Evolutionary conservation across 2,113 vertebrate genomes (phyloP), one percentile per base, ranked within the genome.

Genomic region (Corythoichthys intestinalis): DNA sequence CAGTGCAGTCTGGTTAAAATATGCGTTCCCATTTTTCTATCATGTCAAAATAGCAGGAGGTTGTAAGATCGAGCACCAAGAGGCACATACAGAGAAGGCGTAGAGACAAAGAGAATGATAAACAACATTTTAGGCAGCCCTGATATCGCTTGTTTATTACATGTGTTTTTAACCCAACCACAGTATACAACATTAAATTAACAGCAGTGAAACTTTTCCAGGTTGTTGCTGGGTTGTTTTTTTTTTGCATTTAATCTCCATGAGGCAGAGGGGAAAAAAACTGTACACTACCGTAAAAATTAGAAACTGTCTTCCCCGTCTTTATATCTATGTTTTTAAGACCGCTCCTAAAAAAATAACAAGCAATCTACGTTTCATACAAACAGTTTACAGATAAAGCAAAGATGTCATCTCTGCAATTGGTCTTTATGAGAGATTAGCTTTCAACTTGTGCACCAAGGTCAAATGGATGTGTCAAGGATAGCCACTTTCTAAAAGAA

Each of bases 41-140:
- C 39, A 44, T 44, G 59, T 61, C 59, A 61, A 39, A 61, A 61
- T n/a, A n/a, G 59, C 59, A n/a, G 59, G 39, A 13, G 39, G 59
- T 62, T 62, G 39, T 46, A 62, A 62, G 59, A 62, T 20, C 39
- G 59, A 61, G 38, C 38, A 39, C 38, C 17, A 44, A 61, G 8
- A 28, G 59, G 59, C 9, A 9, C 59, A 62, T 44, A 7, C 39
- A 20, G 59, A 20, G 59, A 46, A 44, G 59, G n/a, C 41, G 17
- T 44, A 41, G 28, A 61, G 15, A 8, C 38, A 44, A 10, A 61
- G 59, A n/a, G 2, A 62, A 62, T 28, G 38, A 44, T 39, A 60
- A 39, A 53, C 52, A 53, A 14, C 12, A 62, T 44, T 5, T 46
- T 9, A 62, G 39, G 38, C 39, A 20, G 3, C 9, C 15, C 38